Percentiles rank a stretch among this genome's conserved stretches.
Conservation (phyloP, 2,888 invertebrate genomes). For the Eupsilia transversa region DNA sequence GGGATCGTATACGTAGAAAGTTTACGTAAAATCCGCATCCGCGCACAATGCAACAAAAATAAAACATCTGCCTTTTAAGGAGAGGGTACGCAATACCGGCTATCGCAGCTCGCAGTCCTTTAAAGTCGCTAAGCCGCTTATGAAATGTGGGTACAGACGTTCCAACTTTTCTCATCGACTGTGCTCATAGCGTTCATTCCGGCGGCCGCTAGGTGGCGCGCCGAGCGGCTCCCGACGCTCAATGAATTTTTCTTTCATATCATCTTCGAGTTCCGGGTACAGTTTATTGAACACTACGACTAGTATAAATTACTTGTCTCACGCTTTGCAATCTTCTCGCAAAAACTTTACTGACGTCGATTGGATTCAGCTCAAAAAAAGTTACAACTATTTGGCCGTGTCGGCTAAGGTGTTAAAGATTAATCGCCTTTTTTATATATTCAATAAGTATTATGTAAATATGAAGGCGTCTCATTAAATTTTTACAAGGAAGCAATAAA, state of each 20-base stretch:
- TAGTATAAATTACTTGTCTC: conserved; percentile 61
- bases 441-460: conserved; percentile 50
- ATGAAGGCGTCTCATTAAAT: conserved; percentile 52
- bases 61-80: conserved; percentile 82
- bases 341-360: conserved; percentile 51
- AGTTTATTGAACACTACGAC: conserved; percentile 60
- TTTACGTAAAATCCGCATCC: conserved; percentile 76
- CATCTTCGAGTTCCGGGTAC: conserved; percentile 67
- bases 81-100: conserved; percentile 78
- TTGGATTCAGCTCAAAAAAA: conserved; percentile 42
- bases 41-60: conserved; percentile 83
- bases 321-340: conserved; percentile 52
- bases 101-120: conserved; percentile 82
- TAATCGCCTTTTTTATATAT: conserved; percentile 52
- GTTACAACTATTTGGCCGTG: conserved; percentile 46
- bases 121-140: conserved; percentile 85
- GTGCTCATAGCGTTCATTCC: conserved; percentile 61
- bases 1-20: conserved; percentile 76
- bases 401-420: conserved; percentile 46
- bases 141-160: conserved; percentile 82
- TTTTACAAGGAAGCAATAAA: conserved; percentile 65
- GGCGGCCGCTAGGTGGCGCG: conserved; percentile 44
- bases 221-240: conserved; percentile 45
- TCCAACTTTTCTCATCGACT: conserved; percentile 83
- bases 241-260: conserved; percentile 71